Conservation (phyloP, 2,888 invertebrate species). For the Nematopogon swammerdamellus region DNA sequence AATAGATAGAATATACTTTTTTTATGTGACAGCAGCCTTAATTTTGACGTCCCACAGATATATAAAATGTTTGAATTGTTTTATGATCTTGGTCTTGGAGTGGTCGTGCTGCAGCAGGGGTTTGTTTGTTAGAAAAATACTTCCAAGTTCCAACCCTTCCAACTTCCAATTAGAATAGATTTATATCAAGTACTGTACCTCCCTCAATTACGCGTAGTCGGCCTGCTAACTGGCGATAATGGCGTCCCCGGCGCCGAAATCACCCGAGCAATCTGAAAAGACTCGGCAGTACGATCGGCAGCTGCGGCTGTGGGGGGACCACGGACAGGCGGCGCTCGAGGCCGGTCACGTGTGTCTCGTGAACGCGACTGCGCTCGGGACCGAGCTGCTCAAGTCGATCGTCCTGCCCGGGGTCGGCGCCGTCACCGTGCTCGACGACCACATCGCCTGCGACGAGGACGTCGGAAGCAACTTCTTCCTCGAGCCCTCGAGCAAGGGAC, state of each 20-base stretch:
- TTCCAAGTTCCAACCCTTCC: no score
- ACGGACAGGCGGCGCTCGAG: constrained; percentile 90
- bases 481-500: constrained; percentile 75
- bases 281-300: constrained; percentile 80
- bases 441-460: constrained; percentile 83
- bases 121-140: no score
- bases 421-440: constrained; percentile 90
- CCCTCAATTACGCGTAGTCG: no score
- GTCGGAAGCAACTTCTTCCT: constrained; percentile 95
- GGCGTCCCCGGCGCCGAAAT: constrained; percentile 69
- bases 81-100: no score
- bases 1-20: no score
- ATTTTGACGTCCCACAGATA: no score
- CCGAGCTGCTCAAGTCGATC: constrained; percentile 92
- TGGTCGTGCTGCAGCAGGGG: no score
- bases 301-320: constrained; percentile 96
- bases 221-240: no score
- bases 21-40: no score
- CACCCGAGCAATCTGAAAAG: constrained; percentile 72
- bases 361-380: constrained; percentile 90
- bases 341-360: constrained; percentile 88
- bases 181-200: no score
- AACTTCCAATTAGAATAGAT: no score
- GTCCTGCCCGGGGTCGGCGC: constrained; percentile 92
- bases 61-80: no score